Evolutionary conservation across 2,888 invertebrate species (phyloP), one percentile per base, ranked within the genome.

Genomic region (Ichneumon xanthorius): DNA sequence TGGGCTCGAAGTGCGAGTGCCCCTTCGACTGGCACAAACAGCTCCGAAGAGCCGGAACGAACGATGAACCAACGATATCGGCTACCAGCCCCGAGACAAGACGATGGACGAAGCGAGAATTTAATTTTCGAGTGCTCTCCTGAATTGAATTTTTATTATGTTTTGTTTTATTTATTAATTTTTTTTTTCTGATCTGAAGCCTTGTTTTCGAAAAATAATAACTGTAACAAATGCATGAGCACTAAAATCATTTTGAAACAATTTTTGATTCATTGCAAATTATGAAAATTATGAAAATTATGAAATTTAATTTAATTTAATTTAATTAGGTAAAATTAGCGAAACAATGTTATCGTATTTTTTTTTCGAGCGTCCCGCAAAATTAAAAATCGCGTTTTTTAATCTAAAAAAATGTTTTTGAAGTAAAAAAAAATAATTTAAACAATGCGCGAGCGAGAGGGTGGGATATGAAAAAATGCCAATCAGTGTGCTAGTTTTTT

Each of bases 1-100:
- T 68, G 33, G 80, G 30, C 26, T 50, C 65, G 16, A 77, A 33
- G 80, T 55, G 71, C 65, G 70, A 71, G 37, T 48, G 33, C 65
- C 76, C 79, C 40, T 82, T 77, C 84, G 75, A 82, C 65, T 67
- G 77, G 71, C 55, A 68, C 72, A 71, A 84, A 82, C 63, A 71
- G 63, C 75, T 68, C 82, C 58, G 26, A 50, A 77, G 80, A 80
- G 67, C 58, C 48, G 30, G 63, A 61, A 72, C 61, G 78, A 55
- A 16, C 26, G 50, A 48, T 61, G 33, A 55, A 73, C 16, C 30
- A 26, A 30, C 30, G 16, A 63, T 26, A 16, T 30, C 30, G 30
- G 16, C 16, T 3, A 16, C 26, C 22, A 63, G 30, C 33, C 30
- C 61, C 4, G 30, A 63, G 61, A 63, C 14, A 16, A 30, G 33